phyloP scores from a whole-genome alignment of 1,140 invertebrate genomes.

The Drosophila pallidifrons region DNA sequence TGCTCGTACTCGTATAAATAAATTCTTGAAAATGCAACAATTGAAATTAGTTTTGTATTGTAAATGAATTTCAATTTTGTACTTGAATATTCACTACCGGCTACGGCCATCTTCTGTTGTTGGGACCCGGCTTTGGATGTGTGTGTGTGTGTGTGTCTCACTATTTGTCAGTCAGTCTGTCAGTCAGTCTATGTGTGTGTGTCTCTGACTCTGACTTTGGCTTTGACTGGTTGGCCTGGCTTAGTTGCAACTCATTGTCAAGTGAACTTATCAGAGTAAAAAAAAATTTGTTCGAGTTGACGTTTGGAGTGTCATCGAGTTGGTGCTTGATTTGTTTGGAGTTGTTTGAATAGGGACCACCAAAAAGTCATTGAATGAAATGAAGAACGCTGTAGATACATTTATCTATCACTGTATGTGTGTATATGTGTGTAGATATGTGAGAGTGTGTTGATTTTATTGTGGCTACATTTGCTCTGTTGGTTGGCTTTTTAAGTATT shows the following conservation, averaged over 20 bases:
- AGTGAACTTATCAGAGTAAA: constrained; percentile 75
- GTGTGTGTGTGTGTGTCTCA: neutral
- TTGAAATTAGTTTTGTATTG: constrained; percentile 83
- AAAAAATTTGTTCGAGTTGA: constrained; percentile 76
- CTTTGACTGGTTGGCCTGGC: constrained; percentile 62
- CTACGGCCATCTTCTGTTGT: constrained; percentile 49
- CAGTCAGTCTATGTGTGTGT: neutral
- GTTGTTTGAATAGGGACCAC: constrained; percentile 83
- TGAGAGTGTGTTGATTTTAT: constrained; percentile 34
- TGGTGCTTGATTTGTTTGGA: constrained; percentile 81
- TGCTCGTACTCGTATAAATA: constrained; percentile 40
- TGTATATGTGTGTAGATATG: constrained; percentile 10
- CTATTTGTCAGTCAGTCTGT: neutral
- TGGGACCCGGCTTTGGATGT: constrained; percentile 25
- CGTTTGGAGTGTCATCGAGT: constrained; percentile 79
- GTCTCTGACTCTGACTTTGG: constrained; percentile 16
- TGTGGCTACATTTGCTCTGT: constrained; percentile 51
- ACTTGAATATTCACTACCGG: constrained; percentile 76
- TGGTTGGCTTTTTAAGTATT: constrained; percentile 71
- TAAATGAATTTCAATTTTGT: constrained; percentile 79
- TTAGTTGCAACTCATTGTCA: constrained; percentile 83
- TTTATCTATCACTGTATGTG: constrained; percentile 41
- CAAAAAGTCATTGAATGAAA: constrained; percentile 83
- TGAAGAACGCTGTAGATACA: constrained; percentile 77
- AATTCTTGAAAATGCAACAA: constrained; percentile 72